Evolutionary conservation across 2,113 vertebrate species (phyloP).

Genomic region (Chionis minor): DNA sequence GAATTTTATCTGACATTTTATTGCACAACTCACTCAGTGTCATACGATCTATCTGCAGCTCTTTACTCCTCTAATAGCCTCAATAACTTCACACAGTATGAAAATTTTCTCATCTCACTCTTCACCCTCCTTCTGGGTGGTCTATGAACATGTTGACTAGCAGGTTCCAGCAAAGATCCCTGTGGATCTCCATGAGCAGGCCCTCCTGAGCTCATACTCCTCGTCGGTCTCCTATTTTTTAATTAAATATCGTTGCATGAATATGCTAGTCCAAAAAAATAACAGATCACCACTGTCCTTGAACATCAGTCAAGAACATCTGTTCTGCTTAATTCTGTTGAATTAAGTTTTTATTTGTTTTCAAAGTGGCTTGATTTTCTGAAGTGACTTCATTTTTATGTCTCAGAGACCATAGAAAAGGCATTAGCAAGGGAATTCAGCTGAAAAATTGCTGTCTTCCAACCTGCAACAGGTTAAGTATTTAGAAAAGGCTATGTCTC

Average conservation of each 20-base stretch:
- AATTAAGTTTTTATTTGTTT: neutral
- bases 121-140: neutral
- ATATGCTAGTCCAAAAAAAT: neutral
- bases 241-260: neutral
- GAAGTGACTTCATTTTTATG: neutral
- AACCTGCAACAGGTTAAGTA: neutral
- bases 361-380: neutral
- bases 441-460: neutral
- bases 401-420: neutral
- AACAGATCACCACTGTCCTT: neutral
- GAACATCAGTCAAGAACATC: neutral
- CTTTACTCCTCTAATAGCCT: neutral
- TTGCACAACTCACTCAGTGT: neutral
- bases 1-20: neutral
- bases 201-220: neutral
- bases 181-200: neutral
- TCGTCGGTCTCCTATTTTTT: neutral
- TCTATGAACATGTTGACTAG: neutral
- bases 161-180: neutral
- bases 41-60: neutral
- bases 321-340: neutral
- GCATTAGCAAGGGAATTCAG: neutral
- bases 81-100: neutral
- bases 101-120: neutral
- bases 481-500: neutral